Conservation (phyloP, 2,113 vertebrate species). For the Atherinomorus stipes region DNA sequence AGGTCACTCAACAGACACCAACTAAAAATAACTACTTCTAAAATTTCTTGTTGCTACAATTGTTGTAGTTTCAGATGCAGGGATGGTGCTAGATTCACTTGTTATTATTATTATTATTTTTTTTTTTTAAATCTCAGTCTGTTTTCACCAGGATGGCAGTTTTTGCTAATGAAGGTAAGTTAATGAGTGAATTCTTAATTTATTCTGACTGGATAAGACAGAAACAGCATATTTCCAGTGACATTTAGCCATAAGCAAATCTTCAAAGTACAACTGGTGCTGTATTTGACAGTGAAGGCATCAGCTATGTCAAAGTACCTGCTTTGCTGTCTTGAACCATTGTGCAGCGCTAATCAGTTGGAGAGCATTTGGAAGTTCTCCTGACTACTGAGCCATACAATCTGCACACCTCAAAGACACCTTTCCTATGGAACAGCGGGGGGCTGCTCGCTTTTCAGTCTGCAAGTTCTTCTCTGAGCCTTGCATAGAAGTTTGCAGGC, state of each 20-base stretch:
- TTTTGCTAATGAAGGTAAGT: conserved; percentile 42
- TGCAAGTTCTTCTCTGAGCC: conserved; percentile 76
- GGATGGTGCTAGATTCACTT: conserved; percentile 11
- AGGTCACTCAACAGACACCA: conserved; percentile 76
- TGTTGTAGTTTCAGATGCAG: conserved; percentile 43
- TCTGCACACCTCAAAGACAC: conserved; percentile 81
- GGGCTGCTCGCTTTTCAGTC: conserved; percentile 72
- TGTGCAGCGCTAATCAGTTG: conserved; percentile 77
- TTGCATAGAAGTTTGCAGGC: conserved; percentile 80
- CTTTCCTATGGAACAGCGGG: conserved; percentile 80
- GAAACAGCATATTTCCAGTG: conserved; percentile 47
- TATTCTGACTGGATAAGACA: conserved; percentile 43
- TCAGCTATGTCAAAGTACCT: conserved; percentile 70
- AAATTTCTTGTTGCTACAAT: conserved; percentile 55
- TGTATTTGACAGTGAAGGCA: conserved; percentile 71
- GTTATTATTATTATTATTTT: conserved; percentile 43
- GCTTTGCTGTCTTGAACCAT: conserved; percentile 70
- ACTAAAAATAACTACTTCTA: conserved; percentile 79
- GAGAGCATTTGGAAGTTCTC: conserved; percentile 65
- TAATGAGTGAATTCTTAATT: conserved; percentile 50
- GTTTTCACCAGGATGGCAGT: conserved; percentile 38
- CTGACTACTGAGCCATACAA: conserved; percentile 75
- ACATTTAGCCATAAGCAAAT: conserved; percentile 60
- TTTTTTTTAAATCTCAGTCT: conserved; percentile 20
- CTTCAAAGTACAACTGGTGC: conserved; percentile 61